phyloP scores from a whole-genome alignment of 1,140 invertebrate genomes.

The Brachionus sp. region DNA sequence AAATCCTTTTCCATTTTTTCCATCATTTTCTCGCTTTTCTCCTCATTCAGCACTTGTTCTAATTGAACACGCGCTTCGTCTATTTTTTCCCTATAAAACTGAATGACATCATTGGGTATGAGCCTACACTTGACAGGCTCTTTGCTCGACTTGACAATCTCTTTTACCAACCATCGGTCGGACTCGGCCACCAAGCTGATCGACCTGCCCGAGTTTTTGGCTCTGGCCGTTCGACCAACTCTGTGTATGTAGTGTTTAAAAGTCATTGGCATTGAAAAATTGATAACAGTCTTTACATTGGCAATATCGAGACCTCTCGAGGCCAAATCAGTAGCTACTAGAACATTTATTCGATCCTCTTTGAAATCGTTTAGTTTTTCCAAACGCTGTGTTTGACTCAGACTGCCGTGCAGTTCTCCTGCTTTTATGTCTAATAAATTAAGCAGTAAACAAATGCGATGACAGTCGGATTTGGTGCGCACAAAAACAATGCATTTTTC shows the following conservation, averaged over 20 bases:
- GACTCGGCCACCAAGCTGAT: conserved; percentile 29
- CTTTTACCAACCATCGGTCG: conserved; percentile 29
- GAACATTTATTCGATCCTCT: conserved; percentile 79
- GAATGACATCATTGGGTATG: conserved; percentile 22
- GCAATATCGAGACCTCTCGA: conserved; percentile 92
- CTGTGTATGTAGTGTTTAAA: conserved; percentile 92
- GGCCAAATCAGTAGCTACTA: conserved; percentile 92
- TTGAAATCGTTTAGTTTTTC: conserved; percentile 84
- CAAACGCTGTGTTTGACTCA: conserved; percentile 82
- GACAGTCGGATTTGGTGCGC: conserved; percentile 88
- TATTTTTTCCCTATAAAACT: conserved; percentile 34
- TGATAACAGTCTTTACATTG: conserved; percentile 89
- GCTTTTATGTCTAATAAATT: conserved; percentile 79
- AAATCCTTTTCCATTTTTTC: conserved; percentile 44
- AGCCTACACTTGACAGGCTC: conserved; percentile 24
- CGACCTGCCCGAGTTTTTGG: conserved; percentile 65
- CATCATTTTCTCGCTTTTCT: conserved; percentile 37
- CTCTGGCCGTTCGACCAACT: conserved; percentile 88
- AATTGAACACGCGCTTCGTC: neutral
- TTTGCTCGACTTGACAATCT: conserved; percentile 39
- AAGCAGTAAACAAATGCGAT: conserved; percentile 81
- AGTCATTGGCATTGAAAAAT: conserved; percentile 88
- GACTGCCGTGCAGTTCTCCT: conserved; percentile 89
- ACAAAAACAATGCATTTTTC: conserved; percentile 90
- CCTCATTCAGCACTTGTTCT: neutral